Evolutionary conservation across 1,140 invertebrate genomes (phyloP).

Genomic region (Idris sp.): DNA sequence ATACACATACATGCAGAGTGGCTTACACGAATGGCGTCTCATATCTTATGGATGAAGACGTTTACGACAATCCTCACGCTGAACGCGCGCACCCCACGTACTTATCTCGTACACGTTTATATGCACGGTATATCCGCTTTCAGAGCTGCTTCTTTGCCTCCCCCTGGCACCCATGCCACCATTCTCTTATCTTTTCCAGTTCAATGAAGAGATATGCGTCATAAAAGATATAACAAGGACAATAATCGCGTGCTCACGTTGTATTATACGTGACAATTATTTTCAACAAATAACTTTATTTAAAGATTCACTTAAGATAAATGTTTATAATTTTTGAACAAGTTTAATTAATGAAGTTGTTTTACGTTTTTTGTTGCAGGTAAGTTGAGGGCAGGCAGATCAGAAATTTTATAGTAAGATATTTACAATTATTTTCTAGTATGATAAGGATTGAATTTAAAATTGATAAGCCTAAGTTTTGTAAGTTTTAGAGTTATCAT

Average conservation of each 20-base stretch:
- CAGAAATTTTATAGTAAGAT: no score
- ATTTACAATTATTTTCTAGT: no score
- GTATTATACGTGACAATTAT: conserved; percentile 25
- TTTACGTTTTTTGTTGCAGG: conserved; percentile 68
- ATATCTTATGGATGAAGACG: conserved; percentile 77
- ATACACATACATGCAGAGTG: conserved; percentile 22
- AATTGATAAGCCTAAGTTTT: no score
- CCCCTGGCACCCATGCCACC: conserved; percentile 15
- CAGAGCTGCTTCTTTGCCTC: conserved; percentile 36
- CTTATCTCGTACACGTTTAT: conserved; percentile 63
- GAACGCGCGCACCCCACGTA: conserved; percentile 62
- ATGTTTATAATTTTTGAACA: no score
- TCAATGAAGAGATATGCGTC: conserved; percentile 51
- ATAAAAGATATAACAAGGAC: conserved; percentile 58
- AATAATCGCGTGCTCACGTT: conserved; percentile 47
- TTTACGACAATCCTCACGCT: conserved; percentile 75
- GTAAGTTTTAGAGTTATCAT: no score
- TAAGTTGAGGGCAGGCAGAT: conserved; percentile 63
- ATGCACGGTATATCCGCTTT: conserved; percentile 59
- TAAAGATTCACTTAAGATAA: conserved; percentile 1
- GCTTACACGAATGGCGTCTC: conserved; percentile 71
- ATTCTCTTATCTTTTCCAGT: conserved; percentile 48
- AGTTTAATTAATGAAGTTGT: conserved; percentile 1
- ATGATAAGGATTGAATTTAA: no score
- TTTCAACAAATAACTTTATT: conserved; percentile 44